Percentiles rank a stretch among this genome's conserved stretches.
phyloP scores from a whole-genome alignment of 2,113 vertebrate genomes.

The Toxostoma redivivum region DNA sequence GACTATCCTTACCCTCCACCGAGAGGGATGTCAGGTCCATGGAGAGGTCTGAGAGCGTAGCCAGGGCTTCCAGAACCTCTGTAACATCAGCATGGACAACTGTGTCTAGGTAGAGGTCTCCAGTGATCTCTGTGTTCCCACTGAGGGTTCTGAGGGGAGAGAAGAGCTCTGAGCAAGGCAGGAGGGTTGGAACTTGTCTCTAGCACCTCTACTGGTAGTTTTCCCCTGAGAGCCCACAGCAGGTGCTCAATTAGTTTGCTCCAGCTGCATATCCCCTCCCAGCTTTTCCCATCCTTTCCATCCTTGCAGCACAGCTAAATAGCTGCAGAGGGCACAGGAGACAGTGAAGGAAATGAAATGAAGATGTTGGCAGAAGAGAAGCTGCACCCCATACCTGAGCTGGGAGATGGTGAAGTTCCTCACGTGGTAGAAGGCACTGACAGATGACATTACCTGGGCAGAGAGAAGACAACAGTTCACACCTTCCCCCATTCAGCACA shows the following conservation, averaged over 20 bases:
- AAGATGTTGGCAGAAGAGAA: not conserved
- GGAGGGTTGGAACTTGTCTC: not conserved
- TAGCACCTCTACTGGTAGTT: no score
- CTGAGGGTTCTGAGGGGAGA: not conserved
- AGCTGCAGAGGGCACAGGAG: not conserved
- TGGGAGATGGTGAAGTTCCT: not conserved
- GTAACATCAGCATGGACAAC: not conserved
- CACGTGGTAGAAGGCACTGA: not conserved
- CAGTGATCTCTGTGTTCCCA: not conserved
- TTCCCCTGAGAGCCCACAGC: not conserved
- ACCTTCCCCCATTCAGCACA: no score
- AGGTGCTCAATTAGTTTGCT: not conserved
- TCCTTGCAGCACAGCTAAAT: not conserved
- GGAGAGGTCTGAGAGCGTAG: not conserved
- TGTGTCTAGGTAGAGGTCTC: not conserved
- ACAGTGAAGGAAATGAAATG: rapidly evolving
- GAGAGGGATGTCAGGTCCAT: constrained; percentile 6
- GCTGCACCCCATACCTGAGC: not conserved
- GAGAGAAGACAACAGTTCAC: not conserved
- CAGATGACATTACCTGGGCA: not conserved
- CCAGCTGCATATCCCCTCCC: not conserved
- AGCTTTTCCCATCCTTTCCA: not conserved
- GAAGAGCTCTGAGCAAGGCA: not conserved
- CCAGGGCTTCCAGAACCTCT: not conserved
- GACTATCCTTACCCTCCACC: constrained; percentile 16